Conservation (phyloP, 2,797 vertebrate species). For the Setipinna tenuifilis region DNA sequence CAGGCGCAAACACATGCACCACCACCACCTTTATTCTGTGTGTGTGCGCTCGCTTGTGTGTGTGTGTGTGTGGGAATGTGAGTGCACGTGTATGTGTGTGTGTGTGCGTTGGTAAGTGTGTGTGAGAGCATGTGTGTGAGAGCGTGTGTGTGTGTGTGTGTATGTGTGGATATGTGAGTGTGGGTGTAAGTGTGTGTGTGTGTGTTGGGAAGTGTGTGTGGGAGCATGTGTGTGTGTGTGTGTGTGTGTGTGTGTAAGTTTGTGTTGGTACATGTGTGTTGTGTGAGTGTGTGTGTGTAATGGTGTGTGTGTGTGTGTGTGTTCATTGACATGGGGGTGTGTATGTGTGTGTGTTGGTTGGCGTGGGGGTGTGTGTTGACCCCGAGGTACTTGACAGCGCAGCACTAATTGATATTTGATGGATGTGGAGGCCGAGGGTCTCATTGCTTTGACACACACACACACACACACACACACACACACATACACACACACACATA, state of each 20-base stretch:
- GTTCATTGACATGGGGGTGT: background rate
- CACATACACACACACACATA: background rate
- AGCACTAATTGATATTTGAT: constrained; percentile 9
- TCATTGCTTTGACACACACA: background rate
- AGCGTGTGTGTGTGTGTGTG: too few species aligned
- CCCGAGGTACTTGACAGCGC: background rate
- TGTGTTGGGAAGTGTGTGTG: too few species aligned
- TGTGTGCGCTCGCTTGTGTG: background rate
- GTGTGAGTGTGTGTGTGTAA: background rate
- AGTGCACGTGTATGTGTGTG: too few species aligned
- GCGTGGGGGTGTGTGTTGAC: background rate
- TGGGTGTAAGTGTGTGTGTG: too few species aligned
- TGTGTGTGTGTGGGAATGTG: too few species aligned
- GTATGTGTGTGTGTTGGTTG: background rate
- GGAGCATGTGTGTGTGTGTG: too few species aligned
- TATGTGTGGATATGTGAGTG: too few species aligned
- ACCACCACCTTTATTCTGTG: too few species aligned
- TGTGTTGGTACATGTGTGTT: background rate
- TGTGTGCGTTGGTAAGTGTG: too few species aligned
- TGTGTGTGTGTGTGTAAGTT: too few species aligned
- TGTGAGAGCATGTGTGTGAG: too few species aligned
- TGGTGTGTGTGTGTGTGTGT: background rate
- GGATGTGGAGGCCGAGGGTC: background rate
- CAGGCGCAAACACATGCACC: too few species aligned
- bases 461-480: background rate